Evolutionary conservation across 2,797 vertebrate genomes (phyloP).

Genomic region (Sebastes vulpes): DNA sequence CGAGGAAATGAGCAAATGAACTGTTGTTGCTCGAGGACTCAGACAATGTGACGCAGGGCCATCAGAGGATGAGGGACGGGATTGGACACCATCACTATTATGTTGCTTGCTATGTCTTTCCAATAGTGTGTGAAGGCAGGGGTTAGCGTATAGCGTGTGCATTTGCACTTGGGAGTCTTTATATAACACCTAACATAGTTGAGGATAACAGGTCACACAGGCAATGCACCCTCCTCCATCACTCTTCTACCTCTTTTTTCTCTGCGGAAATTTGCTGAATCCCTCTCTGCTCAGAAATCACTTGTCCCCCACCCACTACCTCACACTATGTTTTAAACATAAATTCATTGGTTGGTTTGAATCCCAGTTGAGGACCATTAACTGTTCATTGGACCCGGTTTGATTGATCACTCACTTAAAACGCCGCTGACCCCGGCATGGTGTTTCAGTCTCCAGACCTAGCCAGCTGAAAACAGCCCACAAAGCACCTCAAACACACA

Average conservation of each 20-base stretch:
- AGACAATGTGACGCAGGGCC: conserved; percentile 9
- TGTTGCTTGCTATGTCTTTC: background rate
- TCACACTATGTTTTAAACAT: conserved; percentile 42
- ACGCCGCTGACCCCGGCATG: conserved; percentile 27
- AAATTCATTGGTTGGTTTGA: conserved; percentile 60
- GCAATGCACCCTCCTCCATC: background rate
- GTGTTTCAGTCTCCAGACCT: conserved; percentile 39
- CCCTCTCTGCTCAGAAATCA: conserved; percentile 27
- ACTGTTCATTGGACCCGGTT: conserved; percentile 48
- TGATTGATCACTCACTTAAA: conserved; percentile 71
- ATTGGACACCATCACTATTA: background rate
- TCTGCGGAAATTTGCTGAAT: background rate
- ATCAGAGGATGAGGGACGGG: conserved; percentile 4
- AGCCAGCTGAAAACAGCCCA: conserved; percentile 48
- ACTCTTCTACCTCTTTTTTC: background rate
- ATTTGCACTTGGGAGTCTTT: conserved; percentile 30
- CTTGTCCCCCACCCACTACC: conserved; percentile 1
- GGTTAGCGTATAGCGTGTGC: background rate
- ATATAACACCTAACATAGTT: conserved; percentile 11
- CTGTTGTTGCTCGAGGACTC: conserved; percentile 5
- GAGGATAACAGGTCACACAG: conserved; percentile 2
- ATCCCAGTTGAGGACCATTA: conserved; percentile 50
- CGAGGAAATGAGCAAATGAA: conserved; percentile 41
- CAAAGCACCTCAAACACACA: conserved; percentile 44
- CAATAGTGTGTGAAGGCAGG: background rate